Evolutionary conservation across 2,888 invertebrate genomes (phyloP), one percentile per base, ranked within the genome.

Genomic region (Osmoderma eremita): DNA sequence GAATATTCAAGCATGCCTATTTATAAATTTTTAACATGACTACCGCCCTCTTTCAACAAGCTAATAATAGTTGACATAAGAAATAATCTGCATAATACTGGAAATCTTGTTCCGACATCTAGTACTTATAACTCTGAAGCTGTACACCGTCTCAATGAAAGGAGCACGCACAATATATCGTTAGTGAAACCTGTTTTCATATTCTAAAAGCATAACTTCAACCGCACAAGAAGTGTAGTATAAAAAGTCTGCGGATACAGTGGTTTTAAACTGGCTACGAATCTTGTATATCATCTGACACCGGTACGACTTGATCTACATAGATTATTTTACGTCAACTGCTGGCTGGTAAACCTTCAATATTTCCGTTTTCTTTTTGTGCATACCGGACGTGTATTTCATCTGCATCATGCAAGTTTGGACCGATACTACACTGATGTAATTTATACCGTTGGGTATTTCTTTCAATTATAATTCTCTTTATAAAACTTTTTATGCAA

Each of bases 231-330:
- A 61, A 15, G 22, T 42, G 45, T 61, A 30, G 24, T 45, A 20
- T 61, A 61, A 38, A 36, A 45, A 20, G 67, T 63, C 63, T 63
- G 67, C 54, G 63, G 56, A 53, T 30, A 49, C 50, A 63, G 64
- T 53, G 67, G 67, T 61, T 67, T 63, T 51, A 24, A 67, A 64
- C 58, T 67, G 64, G 64, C 58, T 38, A 58, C 63, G 30, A 38
- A 22, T 17, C n/a, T 48, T 36, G 5, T 45, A 45, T 17, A 45
- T 45, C 15, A 45, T 45, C 45, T 18, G 45, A 45, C 42, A 24
- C 24, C 24, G 5, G 24, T 24, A 24, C 24, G 63, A 68, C 71
- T 68, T 68, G 71, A 71, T 71, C 71, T 67, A 56, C 64, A 67
- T 67, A 67, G 63, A 69, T 69, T 50, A 50, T 63, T 36, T 13